phyloP scores from a whole-genome alignment of 2,888 invertebrate genomes.

The Argyra leucocephala region DNA sequence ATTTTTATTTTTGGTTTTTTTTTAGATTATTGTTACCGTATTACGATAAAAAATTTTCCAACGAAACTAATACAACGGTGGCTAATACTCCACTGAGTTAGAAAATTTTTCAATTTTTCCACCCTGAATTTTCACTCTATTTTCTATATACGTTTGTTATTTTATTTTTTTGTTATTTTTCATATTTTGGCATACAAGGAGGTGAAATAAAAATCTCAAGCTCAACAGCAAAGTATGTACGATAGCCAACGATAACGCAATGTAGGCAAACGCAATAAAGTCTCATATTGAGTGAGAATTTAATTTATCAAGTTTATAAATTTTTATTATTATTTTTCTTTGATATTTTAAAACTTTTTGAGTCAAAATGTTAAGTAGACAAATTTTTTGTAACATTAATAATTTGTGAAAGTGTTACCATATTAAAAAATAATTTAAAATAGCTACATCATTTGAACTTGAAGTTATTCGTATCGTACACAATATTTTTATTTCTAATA shows the following conservation, averaged over 20 bases:
- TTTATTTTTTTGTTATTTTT: too few species aligned
- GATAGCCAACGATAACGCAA: too few species aligned
- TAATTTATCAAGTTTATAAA: not conserved
- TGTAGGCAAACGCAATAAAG: not conserved
- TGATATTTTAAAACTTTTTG: too few species aligned
- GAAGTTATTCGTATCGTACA: too few species aligned
- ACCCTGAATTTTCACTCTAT: not conserved
- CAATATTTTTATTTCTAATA: too few species aligned
- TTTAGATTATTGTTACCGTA: constrained; percentile 2
- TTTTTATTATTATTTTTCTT: too few species aligned
- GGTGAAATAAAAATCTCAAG: not conserved
- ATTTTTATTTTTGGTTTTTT: not conserved
- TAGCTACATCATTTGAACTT: too few species aligned
- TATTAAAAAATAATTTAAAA: too few species aligned
- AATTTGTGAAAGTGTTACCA: too few species aligned
- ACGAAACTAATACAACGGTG: constrained; percentile 23
- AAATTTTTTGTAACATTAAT: too few species aligned
- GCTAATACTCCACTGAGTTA: constrained; percentile 37
- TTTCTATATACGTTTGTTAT: not conserved
- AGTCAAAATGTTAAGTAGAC: too few species aligned
- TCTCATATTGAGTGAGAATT: not conserved
- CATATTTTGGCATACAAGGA: too few species aligned
- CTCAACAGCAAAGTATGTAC: not conserved
- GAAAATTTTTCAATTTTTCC: constrained; percentile 31
- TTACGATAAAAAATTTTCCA: not conserved